A percentile compares a stretch with the other conserved stretches of the same genome.
Conservation (phyloP, 2,888 invertebrate species). For the Euspilapteryx auroguttella region DNA sequence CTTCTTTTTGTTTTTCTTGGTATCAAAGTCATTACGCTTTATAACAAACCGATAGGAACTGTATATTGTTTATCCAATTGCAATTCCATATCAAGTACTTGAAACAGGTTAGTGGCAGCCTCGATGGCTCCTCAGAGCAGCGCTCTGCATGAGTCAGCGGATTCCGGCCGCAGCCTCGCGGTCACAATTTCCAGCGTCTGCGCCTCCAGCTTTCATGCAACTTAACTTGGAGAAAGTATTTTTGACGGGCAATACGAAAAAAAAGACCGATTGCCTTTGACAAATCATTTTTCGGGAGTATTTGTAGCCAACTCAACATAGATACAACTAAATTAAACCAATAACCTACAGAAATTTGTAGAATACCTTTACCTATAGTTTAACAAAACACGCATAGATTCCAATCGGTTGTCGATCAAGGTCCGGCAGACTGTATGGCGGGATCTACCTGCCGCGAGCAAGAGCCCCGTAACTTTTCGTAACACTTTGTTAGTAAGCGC, state of each 20-base stretch:
- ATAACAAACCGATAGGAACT: too few relatives aligned
- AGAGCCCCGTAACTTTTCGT: background rate
- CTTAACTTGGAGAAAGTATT: too few relatives aligned
- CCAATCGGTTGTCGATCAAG: slow-evolving; percentile 6
- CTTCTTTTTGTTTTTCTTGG: too few relatives aligned
- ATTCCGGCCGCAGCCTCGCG: slow-evolving; percentile 7
- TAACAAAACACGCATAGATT: slow-evolving; percentile 6
- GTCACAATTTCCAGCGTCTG: slow-evolving; percentile 1
- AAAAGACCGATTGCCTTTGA: too few relatives aligned
- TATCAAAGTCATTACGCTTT: too few relatives aligned
- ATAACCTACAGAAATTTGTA: too few relatives aligned
- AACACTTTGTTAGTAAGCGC: background rate
- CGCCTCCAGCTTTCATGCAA: background rate
- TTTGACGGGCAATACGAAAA: too few relatives aligned
- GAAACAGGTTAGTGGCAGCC: background rate
- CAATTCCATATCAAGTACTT: background rate
- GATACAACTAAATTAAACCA: too few relatives aligned
- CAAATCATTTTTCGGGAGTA: too few relatives aligned
- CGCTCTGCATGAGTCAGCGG: slow-evolving; percentile 9
- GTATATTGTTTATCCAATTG: background rate
- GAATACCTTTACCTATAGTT: too few relatives aligned
- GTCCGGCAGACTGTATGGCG: slow-evolving; percentile 9
- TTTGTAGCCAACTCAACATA: too few relatives aligned
- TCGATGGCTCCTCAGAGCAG: slow-evolving; percentile 1
- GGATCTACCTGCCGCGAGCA: background rate